Evolutionary conservation across 2,113 vertebrate species (phyloP).

Genomic region (Upupa epops): DNA sequence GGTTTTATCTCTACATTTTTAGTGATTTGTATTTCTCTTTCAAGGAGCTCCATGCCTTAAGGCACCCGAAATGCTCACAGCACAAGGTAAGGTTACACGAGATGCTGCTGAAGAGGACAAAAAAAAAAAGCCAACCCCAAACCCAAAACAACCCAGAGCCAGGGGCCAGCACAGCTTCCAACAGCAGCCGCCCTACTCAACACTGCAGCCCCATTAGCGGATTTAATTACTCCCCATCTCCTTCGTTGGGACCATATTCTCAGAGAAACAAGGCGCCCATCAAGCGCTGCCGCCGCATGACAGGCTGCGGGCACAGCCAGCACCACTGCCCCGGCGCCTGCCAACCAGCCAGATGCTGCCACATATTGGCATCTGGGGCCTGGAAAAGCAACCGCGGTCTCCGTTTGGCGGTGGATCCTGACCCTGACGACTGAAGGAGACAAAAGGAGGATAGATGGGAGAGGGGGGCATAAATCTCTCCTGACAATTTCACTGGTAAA

Average conservation of each 20-base stretch:
- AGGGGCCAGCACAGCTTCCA: neutral
- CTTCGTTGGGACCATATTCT: slow-evolving; percentile 66
- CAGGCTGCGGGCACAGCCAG: slow-evolving; percentile 30
- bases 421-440: slow-evolving; percentile 73
- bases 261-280: slow-evolving; percentile 70
- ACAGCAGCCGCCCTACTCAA: neutral
- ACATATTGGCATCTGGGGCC: slow-evolving; percentile 82
- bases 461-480: slow-evolving; percentile 49
- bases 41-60: slow-evolving; percentile 90
- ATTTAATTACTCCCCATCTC: slow-evolving; percentile 38
- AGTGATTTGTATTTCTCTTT: slow-evolving; percentile 92
- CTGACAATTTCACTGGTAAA: slow-evolving; percentile 60
- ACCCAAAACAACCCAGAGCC: neutral
- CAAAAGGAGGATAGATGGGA: slow-evolving; percentile 70
- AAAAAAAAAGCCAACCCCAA: neutral
- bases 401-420: slow-evolving; percentile 75
- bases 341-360: slow-evolving; percentile 83
- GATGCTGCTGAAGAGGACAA: slow-evolving; percentile 30
- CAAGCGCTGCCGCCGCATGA: slow-evolving; percentile 25
- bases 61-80: slow-evolving; percentile 79
- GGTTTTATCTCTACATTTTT: slow-evolving; percentile 85
- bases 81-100: slow-evolving; percentile 64
- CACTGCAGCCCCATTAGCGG: slow-evolving; percentile 18
- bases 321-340: slow-evolving; percentile 65
- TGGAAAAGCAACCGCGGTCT: slow-evolving; percentile 74